phyloP scores from a whole-genome alignment of 2,888 invertebrate genomes.

The Plagodis pulveraria region DNA sequence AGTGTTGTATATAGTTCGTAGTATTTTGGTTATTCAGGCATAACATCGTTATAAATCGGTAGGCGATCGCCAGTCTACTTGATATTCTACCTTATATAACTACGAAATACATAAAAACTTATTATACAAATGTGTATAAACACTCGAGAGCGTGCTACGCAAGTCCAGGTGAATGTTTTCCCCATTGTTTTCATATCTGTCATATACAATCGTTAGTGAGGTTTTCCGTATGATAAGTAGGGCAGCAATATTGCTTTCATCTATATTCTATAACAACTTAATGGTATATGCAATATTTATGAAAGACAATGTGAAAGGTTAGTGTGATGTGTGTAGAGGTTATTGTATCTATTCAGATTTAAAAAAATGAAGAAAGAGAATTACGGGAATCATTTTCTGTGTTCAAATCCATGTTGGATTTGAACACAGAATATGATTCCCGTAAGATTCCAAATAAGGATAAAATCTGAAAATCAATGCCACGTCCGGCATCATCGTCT shows the following conservation, averaged over 20 bases:
- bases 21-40: too few species aligned
- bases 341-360: slow-evolving; percentile 10
- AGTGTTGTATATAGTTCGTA: too few species aligned
- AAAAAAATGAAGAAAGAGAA: slow-evolving; percentile 14
- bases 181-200: slow-evolving; percentile 26
- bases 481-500: too few species aligned
- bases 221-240: slow-evolving; percentile 25
- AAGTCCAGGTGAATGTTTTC: slow-evolving; percentile 22
- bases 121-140: slow-evolving; percentile 23
- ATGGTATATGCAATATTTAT: slow-evolving; percentile 14
- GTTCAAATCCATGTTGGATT: too few species aligned
- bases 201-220: slow-evolving; percentile 24
- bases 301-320: slow-evolving; percentile 21
- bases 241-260: slow-evolving; percentile 30
- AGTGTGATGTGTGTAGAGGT: too few species aligned
- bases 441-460: too few species aligned
- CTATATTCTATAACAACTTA: slow-evolving; percentile 15
- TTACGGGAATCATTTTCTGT: too few species aligned
- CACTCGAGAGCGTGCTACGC: slow-evolving; percentile 35
- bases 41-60: too few species aligned
- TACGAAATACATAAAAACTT: too few species aligned
- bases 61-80: too few species aligned
- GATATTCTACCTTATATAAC: too few species aligned
- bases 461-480: too few species aligned
- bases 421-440: neutral